Conservation (phyloP, 2,888 invertebrate species). For the Amphipyra berbera region DNA sequence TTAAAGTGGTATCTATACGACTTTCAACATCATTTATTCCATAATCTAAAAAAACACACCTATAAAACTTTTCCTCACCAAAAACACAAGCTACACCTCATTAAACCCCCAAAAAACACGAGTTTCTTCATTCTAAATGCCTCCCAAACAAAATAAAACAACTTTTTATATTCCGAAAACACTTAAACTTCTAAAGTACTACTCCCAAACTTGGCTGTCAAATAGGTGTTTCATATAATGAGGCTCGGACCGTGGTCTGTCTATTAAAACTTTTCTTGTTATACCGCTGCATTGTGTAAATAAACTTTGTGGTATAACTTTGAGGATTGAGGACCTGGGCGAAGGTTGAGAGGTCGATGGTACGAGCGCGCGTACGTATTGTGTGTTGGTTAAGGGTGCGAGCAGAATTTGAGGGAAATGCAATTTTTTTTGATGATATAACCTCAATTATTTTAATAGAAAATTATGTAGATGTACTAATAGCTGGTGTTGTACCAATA, state of each 20-base stretch:
- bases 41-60: background rate
- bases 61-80: background rate
- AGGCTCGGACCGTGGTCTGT: slow-evolving; percentile 32
- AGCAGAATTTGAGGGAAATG: background rate
- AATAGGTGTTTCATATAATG: slow-evolving; percentile 56
- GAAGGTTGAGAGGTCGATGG: slow-evolving; percentile 1
- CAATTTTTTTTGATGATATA: no score
- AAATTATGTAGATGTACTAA: no score
- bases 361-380: background rate
- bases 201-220: slow-evolving; percentile 49
- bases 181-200: slow-evolving; percentile 51
- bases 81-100: background rate
- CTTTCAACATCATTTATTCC: background rate
- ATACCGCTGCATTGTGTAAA: slow-evolving; percentile 55
- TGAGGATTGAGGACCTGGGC: slow-evolving; percentile 9
- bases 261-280: slow-evolving; percentile 65
- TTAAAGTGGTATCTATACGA: no score
- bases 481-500: no score
- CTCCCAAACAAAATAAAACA: slow-evolving; percentile 28
- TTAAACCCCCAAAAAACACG: slow-evolving; percentile 13
- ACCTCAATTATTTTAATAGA: no score
- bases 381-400: background rate
- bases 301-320: slow-evolving; percentile 31
- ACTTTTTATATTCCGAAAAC: slow-evolving; percentile 54
- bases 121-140: slow-evolving; percentile 13